Percentiles rank a stretch among this genome's conserved stretches.
Conservation (phyloP, 2,797 vertebrate species). For the Tamandua tetradactyla region DNA sequence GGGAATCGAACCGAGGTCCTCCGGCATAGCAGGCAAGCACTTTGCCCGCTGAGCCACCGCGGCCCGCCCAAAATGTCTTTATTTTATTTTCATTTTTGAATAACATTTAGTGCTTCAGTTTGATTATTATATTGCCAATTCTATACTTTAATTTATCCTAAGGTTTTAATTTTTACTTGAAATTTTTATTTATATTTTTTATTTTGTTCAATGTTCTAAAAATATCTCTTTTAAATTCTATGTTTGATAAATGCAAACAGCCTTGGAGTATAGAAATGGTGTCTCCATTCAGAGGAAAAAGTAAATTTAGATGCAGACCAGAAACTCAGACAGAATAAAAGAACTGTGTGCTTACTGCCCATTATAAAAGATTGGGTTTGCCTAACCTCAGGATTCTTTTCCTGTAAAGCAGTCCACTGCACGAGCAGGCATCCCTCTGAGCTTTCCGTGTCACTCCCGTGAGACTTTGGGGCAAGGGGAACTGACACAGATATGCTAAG, state of each 20-base stretch:
- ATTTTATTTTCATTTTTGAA: slow-evolving; percentile 12
- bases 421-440: background rate
- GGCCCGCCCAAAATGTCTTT: too few species aligned
- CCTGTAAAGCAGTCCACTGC: background rate
- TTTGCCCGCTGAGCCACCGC: too few species aligned
- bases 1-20: too few species aligned
- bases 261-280: background rate
- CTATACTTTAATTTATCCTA: background rate
- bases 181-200: background rate
- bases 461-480: background rate
- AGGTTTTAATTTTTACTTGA: background rate
- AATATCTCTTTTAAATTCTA: background rate
- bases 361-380: background rate
- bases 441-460: background rate
- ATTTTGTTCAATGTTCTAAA: background rate
- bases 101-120: background rate
- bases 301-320: background rate
- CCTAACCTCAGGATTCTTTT: background rate
- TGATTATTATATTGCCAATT: background rate
- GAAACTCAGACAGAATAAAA: background rate
- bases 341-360: background rate
- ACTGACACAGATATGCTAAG: background rate
- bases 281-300: background rate
- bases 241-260: background rate
- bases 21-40: too few species aligned